Conservation (phyloP, 2,113 vertebrate species). For the Perca fluviatilis region DNA sequence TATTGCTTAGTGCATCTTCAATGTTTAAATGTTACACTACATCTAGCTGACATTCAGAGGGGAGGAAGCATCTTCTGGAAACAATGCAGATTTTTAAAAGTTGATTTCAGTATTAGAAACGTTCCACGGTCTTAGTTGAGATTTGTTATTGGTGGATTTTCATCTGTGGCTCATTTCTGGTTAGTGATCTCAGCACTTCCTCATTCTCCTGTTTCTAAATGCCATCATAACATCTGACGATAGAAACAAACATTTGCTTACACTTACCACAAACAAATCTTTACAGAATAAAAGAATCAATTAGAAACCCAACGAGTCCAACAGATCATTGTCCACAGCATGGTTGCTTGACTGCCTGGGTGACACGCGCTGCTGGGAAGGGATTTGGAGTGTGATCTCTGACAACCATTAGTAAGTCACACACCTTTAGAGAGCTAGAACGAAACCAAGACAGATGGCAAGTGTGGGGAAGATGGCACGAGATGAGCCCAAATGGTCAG, state of each 20-base stretch:
- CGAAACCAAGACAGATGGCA: slow-evolving; percentile 39
- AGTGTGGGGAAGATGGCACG: background rate
- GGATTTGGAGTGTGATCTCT: background rate
- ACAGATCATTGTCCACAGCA: background rate
- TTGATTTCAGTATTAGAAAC: background rate
- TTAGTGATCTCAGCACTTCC: background rate
- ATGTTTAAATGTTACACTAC: background rate
- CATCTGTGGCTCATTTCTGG: background rate
- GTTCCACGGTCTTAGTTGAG: background rate
- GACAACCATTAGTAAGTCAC: slow-evolving; percentile 22
- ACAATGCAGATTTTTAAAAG: background rate
- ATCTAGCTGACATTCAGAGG: background rate
- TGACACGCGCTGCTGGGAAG: background rate
- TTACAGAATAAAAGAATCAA: background rate
- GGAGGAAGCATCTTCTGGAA: background rate
- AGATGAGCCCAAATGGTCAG: background rate
- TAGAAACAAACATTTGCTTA: background rate
- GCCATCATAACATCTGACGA: background rate
- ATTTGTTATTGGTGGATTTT: background rate
- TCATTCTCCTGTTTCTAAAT: background rate
- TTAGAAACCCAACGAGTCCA: slow-evolving; percentile 1
- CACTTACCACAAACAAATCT: background rate
- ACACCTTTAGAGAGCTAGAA: background rate
- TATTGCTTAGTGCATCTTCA: too few species aligned
- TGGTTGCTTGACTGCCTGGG: background rate